Base-by-base conservation (phyloP, 2,797 vertebrate genomes). In the Diplodus puntazzo region DNA sequence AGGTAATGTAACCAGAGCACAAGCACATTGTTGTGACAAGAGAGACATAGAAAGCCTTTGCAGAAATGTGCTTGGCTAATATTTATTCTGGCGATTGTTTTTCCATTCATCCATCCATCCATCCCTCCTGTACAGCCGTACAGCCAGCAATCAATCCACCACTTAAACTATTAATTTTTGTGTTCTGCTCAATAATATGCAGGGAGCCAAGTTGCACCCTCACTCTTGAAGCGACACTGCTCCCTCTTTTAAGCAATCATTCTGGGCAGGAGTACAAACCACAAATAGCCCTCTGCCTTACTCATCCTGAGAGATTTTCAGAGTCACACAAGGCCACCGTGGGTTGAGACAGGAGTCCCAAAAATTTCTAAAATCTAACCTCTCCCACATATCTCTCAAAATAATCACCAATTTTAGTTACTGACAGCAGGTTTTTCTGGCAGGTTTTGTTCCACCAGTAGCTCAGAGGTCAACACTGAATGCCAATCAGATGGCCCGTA, bases 241-340 rank as follows among this genome's bases (percentile, higher is more conserved):
- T 81, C 66, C 73, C 78, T 84, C 69, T 76, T 67, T 89, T 73
- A 74, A 74, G 68, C 68, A 49, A 72, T 43, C 60, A 49, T 73
- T 90, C 86, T 86, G 82, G 84, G 77, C 86, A 88, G 65, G 55
- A 85, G 50, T 87, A 85, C 85, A 83, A 82, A 89, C 83, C 86
- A 88, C 87, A 89, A 91, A 91, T 89, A 89, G 76, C 84, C 59
- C 68, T 71, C 54, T 43, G 75, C 69, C 76, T 89, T 86, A 87
- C 82, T 90, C 87, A 89, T 91, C 80, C 81, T 79, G 65, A 86
- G 80, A 89, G 82, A 66, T 57, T 82, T 77, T 81, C 71, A 74
- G 71, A 85, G 77, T 84, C 87, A 82, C 77, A 86, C 70, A 75
- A 77, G 64, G 77, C 75, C 79, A 75, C 80, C 60, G 77, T 80